A percentile compares a stretch with the other conserved stretches of the same genome.
Conservation (phyloP, 2,888 invertebrate genomes). For the Andrena flavipes region DNA sequence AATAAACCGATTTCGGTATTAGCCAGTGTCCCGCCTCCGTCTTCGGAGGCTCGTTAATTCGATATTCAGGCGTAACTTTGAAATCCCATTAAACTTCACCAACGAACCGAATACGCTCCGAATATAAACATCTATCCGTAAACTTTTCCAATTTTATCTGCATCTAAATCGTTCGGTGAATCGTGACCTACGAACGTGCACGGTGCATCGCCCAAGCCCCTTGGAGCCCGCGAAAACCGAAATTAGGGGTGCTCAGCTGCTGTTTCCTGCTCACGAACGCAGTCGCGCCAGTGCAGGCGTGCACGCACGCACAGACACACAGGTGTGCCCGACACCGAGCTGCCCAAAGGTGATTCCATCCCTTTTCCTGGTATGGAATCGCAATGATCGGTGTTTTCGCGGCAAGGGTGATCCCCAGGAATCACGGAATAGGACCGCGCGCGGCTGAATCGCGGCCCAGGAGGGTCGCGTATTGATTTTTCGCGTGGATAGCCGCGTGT, state of each 20-base stretch:
- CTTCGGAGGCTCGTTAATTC: constrained; percentile 30
- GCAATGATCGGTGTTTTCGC: constrained; percentile 34
- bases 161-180: not conserved
- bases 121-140: not conserved
- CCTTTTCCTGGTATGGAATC: constrained; percentile 22
- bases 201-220: constrained; percentile 1
- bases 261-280: constrained; percentile 9
- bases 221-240: constrained; percentile 27
- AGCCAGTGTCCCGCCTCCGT: constrained; percentile 1
- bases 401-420: constrained; percentile 57
- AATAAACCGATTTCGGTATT: constrained; percentile 46
- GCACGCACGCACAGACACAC: not conserved
- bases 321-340: constrained; percentile 65
- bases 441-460: constrained; percentile 55
- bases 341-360: constrained; percentile 1
- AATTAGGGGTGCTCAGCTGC: constrained; percentile 50
- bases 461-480: constrained; percentile 82
- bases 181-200: not conserved
- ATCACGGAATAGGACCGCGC: constrained; percentile 64
- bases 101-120: not conserved
- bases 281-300: not conserved
- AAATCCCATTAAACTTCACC: constrained; percentile 43
- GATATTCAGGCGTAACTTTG: constrained; percentile 37
- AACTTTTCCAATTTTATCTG: constrained; percentile 5
- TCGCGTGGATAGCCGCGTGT: constrained; percentile 75